Evolutionary conservation across 2,888 invertebrate species (phyloP), one percentile per base, ranked within the genome.

Genomic region (Lithophane socia): DNA sequence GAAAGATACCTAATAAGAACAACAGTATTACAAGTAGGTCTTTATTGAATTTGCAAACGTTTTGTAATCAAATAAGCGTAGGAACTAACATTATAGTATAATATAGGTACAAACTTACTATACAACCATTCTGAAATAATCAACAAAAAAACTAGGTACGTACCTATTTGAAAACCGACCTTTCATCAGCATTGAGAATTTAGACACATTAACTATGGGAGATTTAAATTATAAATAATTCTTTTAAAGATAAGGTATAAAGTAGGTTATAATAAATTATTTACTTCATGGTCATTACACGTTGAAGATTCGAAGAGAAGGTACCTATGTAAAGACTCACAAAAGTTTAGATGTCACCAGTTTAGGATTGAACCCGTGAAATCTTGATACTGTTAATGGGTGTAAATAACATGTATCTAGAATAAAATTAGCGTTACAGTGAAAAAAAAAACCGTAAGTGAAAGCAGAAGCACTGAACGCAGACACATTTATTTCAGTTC

Each of bases 41-140:
- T 49, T 54, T 69, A 75, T 75, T 58, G 67, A 60, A 58, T 69
- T 75, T 60, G 54, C 60, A 42, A 75, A 60, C 68, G 37, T 64
- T 68, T 74, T 24, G 63, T 24, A 61, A 74, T 13, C n/a, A 58
- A 64, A 58, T 44, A 64, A 54, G 64, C 16, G 37, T 9, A 37
- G 64, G n/a, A n/a, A 64, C 8, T n/a, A 13, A 37, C 7, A 42
- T 3, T 37, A n/a, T 2, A 37, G 37, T 37, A 4, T 37, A 37
- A 4, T 37, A 37, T 5, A 37, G 5, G 12, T 29, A 37, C 12
- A 29, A 58, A 63, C 13, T n/a, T 37, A 47, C 12, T 21, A 13
- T 3, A 18, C 54, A 18, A 29, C 8, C 37, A 42, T 76, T 16
- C 16, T 13, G 8, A 66, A 49, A 56, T 60, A 29, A 44, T 61